phyloP scores from a whole-genome alignment of 2,113 vertebrate species.

The Hypocryptadius cinnamomeus region DNA sequence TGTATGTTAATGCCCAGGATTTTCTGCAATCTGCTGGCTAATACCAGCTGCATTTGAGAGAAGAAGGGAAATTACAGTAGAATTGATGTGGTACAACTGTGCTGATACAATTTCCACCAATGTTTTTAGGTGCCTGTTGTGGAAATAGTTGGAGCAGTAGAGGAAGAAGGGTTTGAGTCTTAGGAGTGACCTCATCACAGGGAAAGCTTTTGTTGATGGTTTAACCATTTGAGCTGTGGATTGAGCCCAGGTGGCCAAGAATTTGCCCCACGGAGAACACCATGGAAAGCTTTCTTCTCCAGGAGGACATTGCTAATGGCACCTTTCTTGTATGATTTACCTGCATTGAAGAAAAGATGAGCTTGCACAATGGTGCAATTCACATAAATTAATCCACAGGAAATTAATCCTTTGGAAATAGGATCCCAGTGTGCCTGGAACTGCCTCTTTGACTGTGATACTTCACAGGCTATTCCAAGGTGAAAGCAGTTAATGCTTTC shows the following conservation, averaged over 20 bases:
- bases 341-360: background rate
- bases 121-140: background rate
- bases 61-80: background rate
- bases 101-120: background rate
- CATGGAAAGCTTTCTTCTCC: background rate
- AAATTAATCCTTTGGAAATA: background rate
- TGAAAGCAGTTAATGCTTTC: background rate
- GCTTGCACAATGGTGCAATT: background rate
- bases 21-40: background rate
- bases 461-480: background rate
- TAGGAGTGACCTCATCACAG: background rate
- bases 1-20: background rate
- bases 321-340: background rate
- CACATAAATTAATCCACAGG: background rate
- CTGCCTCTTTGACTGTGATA: background rate
- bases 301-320: background rate
- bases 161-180: background rate
- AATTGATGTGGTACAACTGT: background rate
- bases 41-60: background rate
- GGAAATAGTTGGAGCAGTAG: background rate
- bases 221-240: background rate
- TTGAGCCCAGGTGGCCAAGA: background rate
- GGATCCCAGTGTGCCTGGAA: background rate
- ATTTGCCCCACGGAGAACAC: background rate
- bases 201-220: background rate